These are phyloP conservation scores for Arrhamphus sclerolepis DNA, from an alignment of 2,797 vertebrate species.

Conservation along the genomic window DNA sequence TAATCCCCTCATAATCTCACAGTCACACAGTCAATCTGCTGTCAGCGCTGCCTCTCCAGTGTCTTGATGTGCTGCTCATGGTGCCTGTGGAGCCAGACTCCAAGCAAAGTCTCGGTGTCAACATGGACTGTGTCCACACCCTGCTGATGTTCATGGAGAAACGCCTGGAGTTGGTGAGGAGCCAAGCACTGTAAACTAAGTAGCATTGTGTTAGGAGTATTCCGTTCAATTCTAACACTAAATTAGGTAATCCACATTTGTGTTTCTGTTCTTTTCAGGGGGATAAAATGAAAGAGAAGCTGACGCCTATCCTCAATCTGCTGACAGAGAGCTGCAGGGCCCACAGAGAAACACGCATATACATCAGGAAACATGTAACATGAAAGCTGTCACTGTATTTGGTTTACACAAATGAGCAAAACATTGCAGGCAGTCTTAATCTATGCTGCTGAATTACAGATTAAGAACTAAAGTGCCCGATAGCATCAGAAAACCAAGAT, in stretches of 20 bases:
- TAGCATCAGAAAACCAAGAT: too few species aligned
- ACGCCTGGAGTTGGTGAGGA: slow-evolving; percentile 79
- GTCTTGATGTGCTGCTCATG: slow-evolving; percentile 78
- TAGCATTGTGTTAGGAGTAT: neutral
- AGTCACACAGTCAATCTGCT: slow-evolving; percentile 82
- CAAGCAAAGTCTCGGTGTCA: slow-evolving; percentile 75
- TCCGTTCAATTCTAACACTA: neutral
- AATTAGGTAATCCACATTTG: neutral
- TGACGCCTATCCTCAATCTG: slow-evolving; percentile 83
- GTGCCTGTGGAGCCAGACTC: slow-evolving; percentile 60
- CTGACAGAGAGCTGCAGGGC: slow-evolving; percentile 83
- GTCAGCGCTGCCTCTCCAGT: slow-evolving; percentile 79
- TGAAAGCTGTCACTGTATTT: neutral
- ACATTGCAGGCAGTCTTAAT: too few species aligned
- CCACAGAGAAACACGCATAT: slow-evolving; percentile 82
- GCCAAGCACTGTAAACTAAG: neutral
- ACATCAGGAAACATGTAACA: slow-evolving; percentile 80
- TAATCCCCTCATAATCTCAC: slow-evolving; percentile 14
- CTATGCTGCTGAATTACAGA: too few species aligned
- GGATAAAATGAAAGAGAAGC: slow-evolving; percentile 77
- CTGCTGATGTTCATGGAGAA: slow-evolving; percentile 83
- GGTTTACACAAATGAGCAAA: too few species aligned
- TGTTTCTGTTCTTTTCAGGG: slow-evolving; percentile 62
- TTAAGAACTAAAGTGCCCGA: too few species aligned
- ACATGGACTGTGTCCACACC: slow-evolving; percentile 84